phyloP scores from a whole-genome alignment of 2,888 invertebrate genomes.

The Dorcus hopei region DNA sequence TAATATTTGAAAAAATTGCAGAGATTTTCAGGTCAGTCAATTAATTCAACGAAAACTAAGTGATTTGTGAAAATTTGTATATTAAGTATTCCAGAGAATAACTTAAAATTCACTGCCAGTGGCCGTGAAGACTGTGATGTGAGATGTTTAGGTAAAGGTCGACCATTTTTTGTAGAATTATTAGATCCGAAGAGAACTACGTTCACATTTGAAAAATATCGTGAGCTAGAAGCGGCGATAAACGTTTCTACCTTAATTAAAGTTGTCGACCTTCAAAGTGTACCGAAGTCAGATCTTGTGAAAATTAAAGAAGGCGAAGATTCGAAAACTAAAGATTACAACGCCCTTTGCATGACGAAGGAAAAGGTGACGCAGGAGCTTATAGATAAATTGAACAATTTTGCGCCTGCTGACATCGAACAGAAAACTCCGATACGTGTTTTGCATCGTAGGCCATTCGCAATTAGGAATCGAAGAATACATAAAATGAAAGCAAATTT shows the following conservation, averaged over 20 bases:
- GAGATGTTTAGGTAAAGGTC: slow-evolving; percentile 83
- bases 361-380: slow-evolving; percentile 52
- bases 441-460: slow-evolving; percentile 77
- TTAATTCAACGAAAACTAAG: background rate
- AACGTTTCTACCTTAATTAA: slow-evolving; percentile 58
- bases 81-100: slow-evolving; percentile 28
- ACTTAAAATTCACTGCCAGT: slow-evolving; percentile 76
- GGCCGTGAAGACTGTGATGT: slow-evolving; percentile 98
- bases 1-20: slow-evolving; percentile 68
- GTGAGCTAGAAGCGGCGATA: slow-evolving; percentile 58
- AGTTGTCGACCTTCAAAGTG: slow-evolving; percentile 62
- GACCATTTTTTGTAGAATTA: slow-evolving; percentile 91
- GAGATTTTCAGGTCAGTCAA: slow-evolving; percentile 55
- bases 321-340: slow-evolving; percentile 82
- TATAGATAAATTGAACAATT: slow-evolving; percentile 50
- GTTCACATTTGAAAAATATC: slow-evolving; percentile 53
- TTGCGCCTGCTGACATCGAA: slow-evolving; percentile 55
- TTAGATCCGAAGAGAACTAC: slow-evolving; percentile 60
- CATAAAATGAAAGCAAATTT: slow-evolving; percentile 60
- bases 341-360: slow-evolving; percentile 65
- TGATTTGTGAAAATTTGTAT: background rate
- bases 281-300: slow-evolving; percentile 64
- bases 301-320: slow-evolving; percentile 84
- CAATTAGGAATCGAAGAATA: slow-evolving; percentile 64
- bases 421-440: slow-evolving; percentile 92